Evolutionary conservation across 2,888 invertebrate genomes (phyloP).

Genomic region (Dasysyrphus albostriatus): DNA sequence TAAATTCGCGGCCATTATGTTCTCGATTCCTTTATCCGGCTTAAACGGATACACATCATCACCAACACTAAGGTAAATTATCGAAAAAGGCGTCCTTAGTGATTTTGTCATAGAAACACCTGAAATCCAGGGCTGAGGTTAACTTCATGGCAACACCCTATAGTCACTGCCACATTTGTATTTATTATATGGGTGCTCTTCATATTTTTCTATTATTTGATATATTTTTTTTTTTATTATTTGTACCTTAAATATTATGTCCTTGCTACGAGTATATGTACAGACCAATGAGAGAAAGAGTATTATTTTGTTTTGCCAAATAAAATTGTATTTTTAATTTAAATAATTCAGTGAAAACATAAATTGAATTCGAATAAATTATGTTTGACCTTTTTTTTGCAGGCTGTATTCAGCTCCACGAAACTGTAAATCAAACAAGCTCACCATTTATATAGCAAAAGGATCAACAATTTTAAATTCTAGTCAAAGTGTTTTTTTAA

Average conservation of each 20-base stretch:
- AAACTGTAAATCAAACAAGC: slow-evolving; percentile 12
- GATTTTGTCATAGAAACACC: slow-evolving; percentile 73
- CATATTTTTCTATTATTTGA: slow-evolving; percentile 6
- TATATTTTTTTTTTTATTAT: slow-evolving; percentile 18
- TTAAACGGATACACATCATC: slow-evolving; percentile 22
- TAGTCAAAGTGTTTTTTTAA: slow-evolving; percentile 43
- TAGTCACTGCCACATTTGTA: slow-evolving; percentile 48
- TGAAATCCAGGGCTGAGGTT: slow-evolving; percentile 76
- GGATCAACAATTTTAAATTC: slow-evolving; percentile 43
- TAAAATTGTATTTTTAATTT: slow-evolving; percentile 11
- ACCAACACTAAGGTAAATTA: slow-evolving; percentile 8
- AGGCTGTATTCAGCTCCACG: slow-evolving; percentile 68
- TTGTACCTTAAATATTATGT: slow-evolving; percentile 25
- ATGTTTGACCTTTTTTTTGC: slow-evolving; percentile 22
- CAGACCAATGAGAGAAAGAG: not conserved
- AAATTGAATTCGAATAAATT: slow-evolving; percentile 1
- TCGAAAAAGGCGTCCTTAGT: slow-evolving; percentile 69
- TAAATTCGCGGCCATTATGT: slow-evolving; percentile 21
- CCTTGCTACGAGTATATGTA: slow-evolving; percentile 10
- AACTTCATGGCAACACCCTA: slow-evolving; percentile 83
- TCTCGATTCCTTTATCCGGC: slow-evolving; percentile 16
- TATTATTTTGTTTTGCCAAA: slow-evolving; percentile 4
- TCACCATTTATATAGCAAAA: slow-evolving; percentile 26
- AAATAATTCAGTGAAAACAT: not conserved
- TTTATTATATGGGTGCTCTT: slow-evolving; percentile 15